phyloP scores from a whole-genome alignment of 2,113 vertebrate genomes.

The Pachyramphus minor region DNA sequence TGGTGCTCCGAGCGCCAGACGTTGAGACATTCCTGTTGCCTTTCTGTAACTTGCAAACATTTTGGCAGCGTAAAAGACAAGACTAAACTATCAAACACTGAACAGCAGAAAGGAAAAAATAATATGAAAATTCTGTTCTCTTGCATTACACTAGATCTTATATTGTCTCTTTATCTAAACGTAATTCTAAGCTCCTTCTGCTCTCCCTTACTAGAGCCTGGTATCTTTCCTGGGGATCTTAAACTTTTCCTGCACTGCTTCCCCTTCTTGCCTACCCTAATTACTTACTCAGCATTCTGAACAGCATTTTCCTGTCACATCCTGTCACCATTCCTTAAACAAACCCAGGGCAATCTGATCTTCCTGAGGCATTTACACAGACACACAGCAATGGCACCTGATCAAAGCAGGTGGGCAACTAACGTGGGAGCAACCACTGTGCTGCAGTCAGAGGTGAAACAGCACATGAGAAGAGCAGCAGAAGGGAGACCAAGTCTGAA shows the following conservation, averaged over 20 bases:
- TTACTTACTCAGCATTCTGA: not conserved
- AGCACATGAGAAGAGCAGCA: not conserved
- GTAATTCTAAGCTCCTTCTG: not conserved
- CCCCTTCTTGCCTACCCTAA: not conserved
- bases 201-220: not conserved
- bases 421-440: not conserved
- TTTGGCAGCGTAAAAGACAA: not conserved
- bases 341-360: not conserved
- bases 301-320: conserved; percentile 13
- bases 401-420: not conserved
- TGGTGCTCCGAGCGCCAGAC: not conserved
- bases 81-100: not conserved
- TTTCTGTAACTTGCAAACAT: not conserved
- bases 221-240: not conserved
- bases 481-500: not conserved
- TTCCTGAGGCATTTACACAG: not conserved
- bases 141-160: not conserved
- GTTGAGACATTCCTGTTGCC: not conserved
- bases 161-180: not conserved
- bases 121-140: not conserved
- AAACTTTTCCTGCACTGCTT: not conserved
- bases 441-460: not conserved
- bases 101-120: not conserved
- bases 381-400: not conserved
- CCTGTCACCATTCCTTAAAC: not conserved